phyloP scores from a whole-genome alignment of 2,888 invertebrate genomes.

The Hymenopus coronatus region DNA sequence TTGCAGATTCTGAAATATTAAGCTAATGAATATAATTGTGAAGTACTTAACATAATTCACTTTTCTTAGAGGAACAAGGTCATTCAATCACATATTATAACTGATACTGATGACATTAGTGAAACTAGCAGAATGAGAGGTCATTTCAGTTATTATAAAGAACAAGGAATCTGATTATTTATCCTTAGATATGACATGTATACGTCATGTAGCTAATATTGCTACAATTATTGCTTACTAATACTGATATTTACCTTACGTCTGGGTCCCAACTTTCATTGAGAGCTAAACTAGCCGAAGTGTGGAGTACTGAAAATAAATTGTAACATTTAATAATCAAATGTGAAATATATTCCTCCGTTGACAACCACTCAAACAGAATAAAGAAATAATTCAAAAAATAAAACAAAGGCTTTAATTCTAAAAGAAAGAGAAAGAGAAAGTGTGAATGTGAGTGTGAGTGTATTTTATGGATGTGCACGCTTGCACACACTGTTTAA shows the following conservation, averaged over 20 bases:
- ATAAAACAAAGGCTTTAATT: not conserved
- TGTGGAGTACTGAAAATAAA: slow-evolving; percentile 83
- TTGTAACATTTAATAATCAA: slow-evolving; percentile 13
- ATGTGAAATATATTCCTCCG: not conserved
- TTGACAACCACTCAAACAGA: not conserved
- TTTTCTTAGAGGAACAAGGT: not conserved
- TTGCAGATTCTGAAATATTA: slow-evolving; percentile 7
- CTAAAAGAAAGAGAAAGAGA: not conserved
- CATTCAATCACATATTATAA: not conserved
- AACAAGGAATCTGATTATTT: not conserved
- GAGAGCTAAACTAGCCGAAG: slow-evolving; percentile 94
- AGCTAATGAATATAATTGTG: not conserved
- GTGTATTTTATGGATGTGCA: too few species aligned
- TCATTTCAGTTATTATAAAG: not conserved
- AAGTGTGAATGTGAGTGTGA: too few species aligned
- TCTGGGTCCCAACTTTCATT: slow-evolving; percentile 99
- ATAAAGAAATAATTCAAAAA: not conserved
- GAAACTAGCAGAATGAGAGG: not conserved
- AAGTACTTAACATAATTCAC: not conserved
- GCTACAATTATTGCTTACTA: slow-evolving; percentile 7
- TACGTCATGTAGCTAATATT: not conserved
- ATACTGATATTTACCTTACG: slow-evolving; percentile 57
- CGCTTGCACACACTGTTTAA: too few species aligned
- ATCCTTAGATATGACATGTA: not conserved
- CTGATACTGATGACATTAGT: not conserved